Conservation (phyloP, 2,797 vertebrate genomes). For the Artibeus jamaicensis region DNA sequence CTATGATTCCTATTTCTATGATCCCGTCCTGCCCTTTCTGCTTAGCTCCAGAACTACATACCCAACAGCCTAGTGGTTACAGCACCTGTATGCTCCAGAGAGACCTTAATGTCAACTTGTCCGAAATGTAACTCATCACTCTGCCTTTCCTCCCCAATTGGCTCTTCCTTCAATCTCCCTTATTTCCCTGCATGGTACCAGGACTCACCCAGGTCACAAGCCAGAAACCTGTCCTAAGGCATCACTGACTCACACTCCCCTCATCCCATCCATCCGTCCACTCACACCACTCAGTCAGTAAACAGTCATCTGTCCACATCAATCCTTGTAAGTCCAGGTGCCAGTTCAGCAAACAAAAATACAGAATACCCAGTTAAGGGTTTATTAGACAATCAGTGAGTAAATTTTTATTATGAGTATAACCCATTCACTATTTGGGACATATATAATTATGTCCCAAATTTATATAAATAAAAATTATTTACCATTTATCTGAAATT, state of each 20-base stretch:
- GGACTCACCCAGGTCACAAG: not conserved
- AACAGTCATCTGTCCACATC: not conserved
- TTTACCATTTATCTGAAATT: not conserved
- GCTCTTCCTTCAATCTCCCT: not conserved
- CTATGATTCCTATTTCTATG: not conserved
- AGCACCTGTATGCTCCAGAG: not conserved
- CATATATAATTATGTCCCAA: not conserved
- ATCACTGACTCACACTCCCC: not conserved
- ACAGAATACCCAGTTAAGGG: not conserved
- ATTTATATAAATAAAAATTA: not conserved
- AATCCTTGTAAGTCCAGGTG: not conserved
- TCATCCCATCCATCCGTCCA: not conserved
- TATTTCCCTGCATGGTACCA: not conserved
- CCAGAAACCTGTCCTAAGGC: not conserved
- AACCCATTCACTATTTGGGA: not conserved
- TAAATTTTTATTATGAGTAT: not conserved
- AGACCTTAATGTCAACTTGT: not conserved
- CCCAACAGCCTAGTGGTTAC: not conserved
- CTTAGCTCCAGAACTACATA: not conserved
- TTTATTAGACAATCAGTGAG: not conserved
- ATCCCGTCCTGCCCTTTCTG: not conserved
- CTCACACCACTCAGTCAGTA: not conserved
- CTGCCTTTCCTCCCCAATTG: not conserved
- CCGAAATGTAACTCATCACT: not conserved
- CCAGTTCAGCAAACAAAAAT: not conserved